Conservation (phyloP, 2,113 vertebrate species). For the Eubucco bourcierii region DNA sequence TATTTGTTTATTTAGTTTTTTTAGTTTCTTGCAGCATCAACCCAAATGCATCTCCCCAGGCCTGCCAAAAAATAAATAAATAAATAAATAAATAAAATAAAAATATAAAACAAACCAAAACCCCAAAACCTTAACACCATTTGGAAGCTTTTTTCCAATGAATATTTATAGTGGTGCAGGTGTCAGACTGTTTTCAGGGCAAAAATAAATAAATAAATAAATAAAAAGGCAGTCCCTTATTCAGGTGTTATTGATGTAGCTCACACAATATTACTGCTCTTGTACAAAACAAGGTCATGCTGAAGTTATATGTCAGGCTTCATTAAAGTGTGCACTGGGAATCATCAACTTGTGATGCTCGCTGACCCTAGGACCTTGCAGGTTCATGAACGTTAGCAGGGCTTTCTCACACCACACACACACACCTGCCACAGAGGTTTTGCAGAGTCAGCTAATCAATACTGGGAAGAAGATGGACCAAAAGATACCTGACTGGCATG, state of each 20-base stretch:
- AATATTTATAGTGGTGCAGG: not conserved
- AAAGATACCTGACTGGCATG: not conserved
- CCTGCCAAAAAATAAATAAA: not conserved
- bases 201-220: not conserved
- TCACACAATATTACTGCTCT: not conserved
- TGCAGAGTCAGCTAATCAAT: not conserved
- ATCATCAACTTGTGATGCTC: not conserved
- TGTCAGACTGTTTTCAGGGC: not conserved
- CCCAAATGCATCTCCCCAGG: not conserved
- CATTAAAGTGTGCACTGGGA: slow-evolving; percentile 19
- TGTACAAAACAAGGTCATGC: slow-evolving; percentile 18
- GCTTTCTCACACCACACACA: not conserved
- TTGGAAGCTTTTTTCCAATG: not conserved
- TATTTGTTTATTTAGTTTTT: no score
- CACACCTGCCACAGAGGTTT: not conserved
- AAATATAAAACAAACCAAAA: not conserved
- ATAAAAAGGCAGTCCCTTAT: not conserved
- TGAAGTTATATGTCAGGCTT: slow-evolving; percentile 21
- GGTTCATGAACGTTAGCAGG: not conserved
- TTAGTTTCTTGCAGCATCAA: not conserved
- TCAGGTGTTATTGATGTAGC: slow-evolving; percentile 10
- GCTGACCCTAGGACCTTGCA: not conserved
- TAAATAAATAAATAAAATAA: no score
- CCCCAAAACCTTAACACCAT: not conserved
- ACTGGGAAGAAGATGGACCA: not conserved